Conservation (phyloP, 2,797 vertebrate species). For the Xerus rutilus region DNA sequence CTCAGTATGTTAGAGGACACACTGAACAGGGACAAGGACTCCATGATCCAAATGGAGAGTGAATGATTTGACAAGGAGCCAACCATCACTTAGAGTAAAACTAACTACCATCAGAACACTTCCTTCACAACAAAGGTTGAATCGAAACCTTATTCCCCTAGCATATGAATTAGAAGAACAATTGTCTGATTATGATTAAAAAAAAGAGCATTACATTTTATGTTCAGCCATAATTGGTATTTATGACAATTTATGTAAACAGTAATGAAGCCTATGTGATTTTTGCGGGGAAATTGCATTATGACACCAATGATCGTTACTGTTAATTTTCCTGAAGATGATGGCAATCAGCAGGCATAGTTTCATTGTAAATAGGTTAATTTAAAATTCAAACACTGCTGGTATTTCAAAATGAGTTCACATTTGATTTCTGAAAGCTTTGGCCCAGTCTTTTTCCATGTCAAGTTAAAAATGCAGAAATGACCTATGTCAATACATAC, state of each 20-base stretch:
- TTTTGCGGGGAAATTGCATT: slow-evolving; percentile 91
- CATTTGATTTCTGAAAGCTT: slow-evolving; percentile 89
- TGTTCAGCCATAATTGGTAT: slow-evolving; percentile 92
- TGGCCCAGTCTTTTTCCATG: slow-evolving; percentile 85
- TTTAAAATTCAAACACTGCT: slow-evolving; percentile 91
- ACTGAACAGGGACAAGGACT: slow-evolving; percentile 81
- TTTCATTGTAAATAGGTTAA: slow-evolving; percentile 92
- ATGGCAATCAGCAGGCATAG: slow-evolving; percentile 91
- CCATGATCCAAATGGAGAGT: slow-evolving; percentile 81
- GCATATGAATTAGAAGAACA: slow-evolving; percentile 90
- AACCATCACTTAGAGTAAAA: slow-evolving; percentile 84
- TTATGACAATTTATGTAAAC: slow-evolving; percentile 93
- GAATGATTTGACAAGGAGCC: slow-evolving; percentile 86
- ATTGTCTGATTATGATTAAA: slow-evolving; percentile 91
- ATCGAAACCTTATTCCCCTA: slow-evolving; percentile 87
- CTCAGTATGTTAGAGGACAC: slow-evolving; percentile 84
- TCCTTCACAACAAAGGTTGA: slow-evolving; percentile 88
- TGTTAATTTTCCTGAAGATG: slow-evolving; percentile 92
- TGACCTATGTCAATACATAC: slow-evolving; percentile 66
- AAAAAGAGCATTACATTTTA: slow-evolving; percentile 91
- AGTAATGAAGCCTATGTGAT: slow-evolving; percentile 92
- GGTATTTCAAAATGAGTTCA: slow-evolving; percentile 90
- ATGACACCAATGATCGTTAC: slow-evolving; percentile 92
- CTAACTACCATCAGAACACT: slow-evolving; percentile 86
- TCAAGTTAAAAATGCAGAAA: slow-evolving; percentile 76